Base-by-base conservation (phyloP, 92 coral and sea anemone genomes). In the Heteractis magnifica region DNA sequence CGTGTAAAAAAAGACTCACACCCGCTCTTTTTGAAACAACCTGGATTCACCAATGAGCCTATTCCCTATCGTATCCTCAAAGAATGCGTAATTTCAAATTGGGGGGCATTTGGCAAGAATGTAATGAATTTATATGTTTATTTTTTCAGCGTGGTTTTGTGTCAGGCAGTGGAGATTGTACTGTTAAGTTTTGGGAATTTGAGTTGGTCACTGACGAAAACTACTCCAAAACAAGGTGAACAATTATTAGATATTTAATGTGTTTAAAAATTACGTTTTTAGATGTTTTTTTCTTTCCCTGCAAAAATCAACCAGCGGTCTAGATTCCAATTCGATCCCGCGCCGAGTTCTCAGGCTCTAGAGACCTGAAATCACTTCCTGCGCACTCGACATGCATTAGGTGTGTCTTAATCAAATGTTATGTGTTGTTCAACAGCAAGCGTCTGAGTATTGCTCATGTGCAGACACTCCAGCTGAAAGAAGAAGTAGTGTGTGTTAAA, bases 141-240 rank as follows among this genome's bases (percentile, higher is more conserved):
- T 72, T 58, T 83, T 65, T 77, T 11, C 80, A 97, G 99, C 94
- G 94, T 77, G 90, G 95, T 12, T 97, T 97, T 86, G 99, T 89
- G 70, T 97, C 99, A 78, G 99, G 98, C 4, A 97, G 99, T 88
- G 99, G 99, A 15, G 99, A 94, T 62, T 94, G 90, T 49, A 88
- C 91, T 72, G 98, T 94, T 34, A 97, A 97, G 85, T 97, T 97
- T 80, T 97, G 99, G 99, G 98, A 97, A 78, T 97, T 97, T 82
- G 99, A 97, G 62, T 92, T 97, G 20, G 88, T 97, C 48, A 89
- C 94, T 50, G 99, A 97, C 80, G 94, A 91, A 16, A 86, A 86
- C 60, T 90, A 82, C 83, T 93, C 94, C 3, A 85, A 65, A 15
- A 78, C 97, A 48, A 90, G 97, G 97, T 93, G 5, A 65, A 80